Evolutionary conservation across 2,797 vertebrate genomes (phyloP).

Genomic region (Characodon lateralis): DNA sequence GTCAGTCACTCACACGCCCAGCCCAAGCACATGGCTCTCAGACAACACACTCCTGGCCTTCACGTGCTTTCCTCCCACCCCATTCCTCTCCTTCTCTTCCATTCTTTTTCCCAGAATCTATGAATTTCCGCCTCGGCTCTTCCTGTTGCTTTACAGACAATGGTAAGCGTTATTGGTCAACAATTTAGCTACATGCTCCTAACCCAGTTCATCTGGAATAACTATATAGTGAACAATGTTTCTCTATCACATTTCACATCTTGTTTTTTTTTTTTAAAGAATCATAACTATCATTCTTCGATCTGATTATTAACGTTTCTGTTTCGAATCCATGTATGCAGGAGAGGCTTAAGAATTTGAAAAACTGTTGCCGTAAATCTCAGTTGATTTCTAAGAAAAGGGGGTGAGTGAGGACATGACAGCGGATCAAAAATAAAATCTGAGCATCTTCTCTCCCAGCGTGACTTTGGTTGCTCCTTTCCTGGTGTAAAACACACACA

Average conservation of each 20-base stretch:
- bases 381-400: constrained; percentile 22
- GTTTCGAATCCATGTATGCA: constrained; percentile 23
- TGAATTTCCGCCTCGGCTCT: constrained; percentile 34
- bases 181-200: constrained; percentile 14
- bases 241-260: neutral
- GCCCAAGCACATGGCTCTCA: constrained; percentile 72
- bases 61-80: constrained; percentile 62
- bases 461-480: constrained; percentile 2
- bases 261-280: neutral
- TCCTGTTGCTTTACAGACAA: constrained; percentile 56
- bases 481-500: neutral
- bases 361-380: constrained; percentile 23
- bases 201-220: constrained; percentile 43
- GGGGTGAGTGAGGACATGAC: neutral
- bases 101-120: constrained; percentile 35
- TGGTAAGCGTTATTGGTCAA: constrained; percentile 29
- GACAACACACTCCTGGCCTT: constrained; percentile 75
- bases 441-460: neutral
- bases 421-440: constrained; percentile 13
- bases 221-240: constrained; percentile 9
- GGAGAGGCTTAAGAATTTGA: constrained; percentile 29
- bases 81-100: constrained; percentile 24
- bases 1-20: constrained; percentile 60
- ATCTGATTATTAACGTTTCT: constrained; percentile 27
- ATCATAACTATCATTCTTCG: neutral